Evolutionary conservation across 2,888 invertebrate species (phyloP).

Genomic region (Eumerus sabulonum): DNA sequence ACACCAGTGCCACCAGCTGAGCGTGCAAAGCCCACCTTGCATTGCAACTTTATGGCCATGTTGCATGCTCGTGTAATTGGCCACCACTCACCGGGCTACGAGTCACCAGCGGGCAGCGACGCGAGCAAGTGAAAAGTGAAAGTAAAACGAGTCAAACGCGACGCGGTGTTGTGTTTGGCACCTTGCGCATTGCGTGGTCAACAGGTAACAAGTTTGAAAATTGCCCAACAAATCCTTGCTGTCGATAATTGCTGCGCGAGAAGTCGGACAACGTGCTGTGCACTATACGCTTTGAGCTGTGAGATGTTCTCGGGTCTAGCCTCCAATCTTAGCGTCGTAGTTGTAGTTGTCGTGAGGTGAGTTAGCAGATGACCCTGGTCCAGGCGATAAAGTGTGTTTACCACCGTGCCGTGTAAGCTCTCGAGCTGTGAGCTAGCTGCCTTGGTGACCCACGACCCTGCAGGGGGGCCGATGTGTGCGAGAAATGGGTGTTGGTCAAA

Average conservation of each 20-base stretch:
- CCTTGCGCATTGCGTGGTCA: constrained; percentile 30
- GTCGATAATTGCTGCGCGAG: constrained; percentile 3
- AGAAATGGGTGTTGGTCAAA: constrained; percentile 60
- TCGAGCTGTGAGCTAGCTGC: not conserved
- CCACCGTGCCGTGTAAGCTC: not conserved
- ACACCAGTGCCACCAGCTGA: constrained; percentile 24
- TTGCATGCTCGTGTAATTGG: constrained; percentile 58
- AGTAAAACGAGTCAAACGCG: constrained; percentile 44
- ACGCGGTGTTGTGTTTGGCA: constrained; percentile 34
- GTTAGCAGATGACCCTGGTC: constrained; percentile 38
- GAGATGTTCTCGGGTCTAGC: too few relatives aligned
- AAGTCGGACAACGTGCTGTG: constrained; percentile 5
- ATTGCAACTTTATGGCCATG: constrained; percentile 37
- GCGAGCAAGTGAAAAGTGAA: constrained; percentile 50
- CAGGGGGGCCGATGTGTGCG: constrained; percentile 7
- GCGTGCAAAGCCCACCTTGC: constrained; percentile 37
- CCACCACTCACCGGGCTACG: constrained; percentile 14
- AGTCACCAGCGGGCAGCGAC: constrained; percentile 1
- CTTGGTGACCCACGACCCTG: constrained; percentile 9
- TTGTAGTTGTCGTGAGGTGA: too few relatives aligned
- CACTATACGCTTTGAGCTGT: too few relatives aligned
- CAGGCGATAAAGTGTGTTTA: constrained; percentile 44
- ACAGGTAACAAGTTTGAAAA: constrained; percentile 42
- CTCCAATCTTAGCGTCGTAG: too few relatives aligned
- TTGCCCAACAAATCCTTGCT: constrained; percentile 37